Conservation (phyloP, 1,140 invertebrate genomes). For the Chionoecetes opilio region DNA sequence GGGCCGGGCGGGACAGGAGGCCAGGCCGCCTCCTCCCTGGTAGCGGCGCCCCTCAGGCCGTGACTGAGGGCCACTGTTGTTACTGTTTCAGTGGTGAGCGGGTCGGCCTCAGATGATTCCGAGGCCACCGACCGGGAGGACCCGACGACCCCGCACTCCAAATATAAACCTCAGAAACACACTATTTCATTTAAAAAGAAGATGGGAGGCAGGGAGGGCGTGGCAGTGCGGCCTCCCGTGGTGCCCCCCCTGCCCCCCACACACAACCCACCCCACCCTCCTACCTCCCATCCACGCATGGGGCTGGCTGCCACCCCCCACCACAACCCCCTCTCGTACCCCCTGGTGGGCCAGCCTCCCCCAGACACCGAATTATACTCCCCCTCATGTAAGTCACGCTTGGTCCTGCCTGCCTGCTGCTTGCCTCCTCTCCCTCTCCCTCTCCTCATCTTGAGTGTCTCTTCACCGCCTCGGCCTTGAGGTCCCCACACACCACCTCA, state of each 20-base stretch:
- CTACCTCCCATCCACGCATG: slow-evolving; percentile 79
- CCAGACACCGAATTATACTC: slow-evolving; percentile 81
- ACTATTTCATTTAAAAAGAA: slow-evolving; percentile 79
- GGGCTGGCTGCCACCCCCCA: slow-evolving; percentile 77
- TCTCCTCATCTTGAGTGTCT: not conserved
- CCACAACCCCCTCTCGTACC: slow-evolving; percentile 78
- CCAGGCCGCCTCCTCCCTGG: not conserved
- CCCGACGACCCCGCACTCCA: slow-evolving; percentile 73
- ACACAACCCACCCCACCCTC: slow-evolving; percentile 74
- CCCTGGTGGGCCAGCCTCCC: slow-evolving; percentile 79
- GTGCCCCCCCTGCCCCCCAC: slow-evolving; percentile 75
- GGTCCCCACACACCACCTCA: not conserved
- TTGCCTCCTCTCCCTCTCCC: slow-evolving; percentile 46
- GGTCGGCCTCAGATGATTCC: slow-evolving; percentile 78
- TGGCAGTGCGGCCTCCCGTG: slow-evolving; percentile 78
- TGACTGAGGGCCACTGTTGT: slow-evolving; percentile 74
- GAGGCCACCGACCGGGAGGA: slow-evolving; percentile 76
- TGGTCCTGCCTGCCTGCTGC: slow-evolving; percentile 76
- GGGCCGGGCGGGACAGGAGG: no score
- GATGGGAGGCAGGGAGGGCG: slow-evolving; percentile 80
- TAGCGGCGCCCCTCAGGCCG: slow-evolving; percentile 22
- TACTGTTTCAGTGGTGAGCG: slow-evolving; percentile 78
- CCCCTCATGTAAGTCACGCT: slow-evolving; percentile 80
- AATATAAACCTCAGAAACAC: slow-evolving; percentile 78
- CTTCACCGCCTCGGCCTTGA: not conserved